phyloP scores from a whole-genome alignment of 2,113 vertebrate species.

The Xenopus laevis region DNA sequence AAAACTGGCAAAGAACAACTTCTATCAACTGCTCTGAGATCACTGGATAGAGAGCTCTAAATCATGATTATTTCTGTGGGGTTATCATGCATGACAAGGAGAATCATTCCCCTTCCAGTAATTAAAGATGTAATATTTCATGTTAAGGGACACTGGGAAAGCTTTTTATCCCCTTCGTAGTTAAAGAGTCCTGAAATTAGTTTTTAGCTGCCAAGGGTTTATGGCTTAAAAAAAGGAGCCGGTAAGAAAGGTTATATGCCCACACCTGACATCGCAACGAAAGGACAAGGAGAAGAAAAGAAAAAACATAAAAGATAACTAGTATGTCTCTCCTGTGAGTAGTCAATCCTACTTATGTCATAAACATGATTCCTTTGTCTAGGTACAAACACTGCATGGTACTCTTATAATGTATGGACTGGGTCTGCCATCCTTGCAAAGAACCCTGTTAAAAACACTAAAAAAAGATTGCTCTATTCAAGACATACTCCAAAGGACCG shows the following conservation, averaged over 20 bases:
- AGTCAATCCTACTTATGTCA: not conserved
- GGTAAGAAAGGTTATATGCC: no score
- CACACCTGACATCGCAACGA: not conserved
- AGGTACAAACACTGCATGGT: no score
- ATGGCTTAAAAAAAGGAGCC: conserved; percentile 6
- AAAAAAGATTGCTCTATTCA: no score
- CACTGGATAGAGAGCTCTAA: conserved; percentile 33
- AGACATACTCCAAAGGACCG: no score
- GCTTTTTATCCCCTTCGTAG: conserved; percentile 22
- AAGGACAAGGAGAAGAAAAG: not conserved
- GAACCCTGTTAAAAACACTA: no score
- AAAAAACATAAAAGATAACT: not conserved
- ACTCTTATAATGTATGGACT: no score
- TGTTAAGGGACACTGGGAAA: conserved; percentile 15
- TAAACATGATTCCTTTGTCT: no score
- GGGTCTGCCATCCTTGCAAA: no score
- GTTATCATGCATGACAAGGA: conserved; percentile 43
- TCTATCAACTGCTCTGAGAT: conserved; percentile 32
- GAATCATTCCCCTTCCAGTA: conserved; percentile 41
- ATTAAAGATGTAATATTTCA: conserved; percentile 41
- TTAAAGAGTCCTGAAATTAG: conserved; percentile 19
- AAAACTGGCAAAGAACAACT: conserved; percentile 33
- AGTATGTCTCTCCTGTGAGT: not conserved
- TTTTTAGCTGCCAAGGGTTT: conserved; percentile 24
- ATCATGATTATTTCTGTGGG: conserved; percentile 43